These are phyloP conservation scores for Eciton burchellii DNA, from an alignment of 1,140 invertebrate genomes.

Conservation along the genomic window DNA sequence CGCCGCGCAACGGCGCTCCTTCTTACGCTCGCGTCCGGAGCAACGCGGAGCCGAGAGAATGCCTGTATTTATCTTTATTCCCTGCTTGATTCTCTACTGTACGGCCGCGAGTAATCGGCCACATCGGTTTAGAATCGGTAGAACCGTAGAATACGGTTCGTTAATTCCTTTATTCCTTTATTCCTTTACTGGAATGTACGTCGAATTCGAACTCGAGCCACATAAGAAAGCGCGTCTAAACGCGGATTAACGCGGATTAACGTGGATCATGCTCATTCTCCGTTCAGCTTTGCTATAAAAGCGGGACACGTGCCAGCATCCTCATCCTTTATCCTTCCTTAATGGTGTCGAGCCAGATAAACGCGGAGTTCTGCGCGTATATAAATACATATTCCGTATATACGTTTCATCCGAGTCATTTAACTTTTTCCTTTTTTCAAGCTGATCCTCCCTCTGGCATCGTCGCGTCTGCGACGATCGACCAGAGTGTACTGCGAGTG, in stretches of 20 bases:
- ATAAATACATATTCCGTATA: conserved; percentile 22
- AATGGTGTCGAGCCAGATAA: conserved; percentile 33
- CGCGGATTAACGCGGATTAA: too few relatives aligned
- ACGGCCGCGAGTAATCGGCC: too few relatives aligned
- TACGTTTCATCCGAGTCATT: conserved; percentile 11
- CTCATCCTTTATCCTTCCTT: conserved; percentile 16
- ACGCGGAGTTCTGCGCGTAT: background rate
- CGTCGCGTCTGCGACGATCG: too few relatives aligned
- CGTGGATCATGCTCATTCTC: conserved; percentile 21
- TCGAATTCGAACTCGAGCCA: too few relatives aligned
- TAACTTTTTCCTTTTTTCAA: too few relatives aligned
- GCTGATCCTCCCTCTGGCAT: too few relatives aligned
- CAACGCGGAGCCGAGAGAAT: conserved; percentile 13
- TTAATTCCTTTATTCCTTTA: too few relatives aligned
- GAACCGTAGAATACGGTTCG: conserved; percentile 31
- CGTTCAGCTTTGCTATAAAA: conserved; percentile 7
- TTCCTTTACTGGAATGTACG: too few relatives aligned
- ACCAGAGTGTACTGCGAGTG: too few relatives aligned
- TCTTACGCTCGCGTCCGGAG: conserved; percentile 14
- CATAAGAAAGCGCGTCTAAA: conserved; percentile 29
- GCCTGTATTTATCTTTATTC: conserved; percentile 42
- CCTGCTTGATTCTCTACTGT: too few relatives aligned
- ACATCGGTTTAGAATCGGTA: too few relatives aligned
- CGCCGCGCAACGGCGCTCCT: background rate
- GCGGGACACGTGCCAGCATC: conserved; percentile 1